phyloP scores from a whole-genome alignment of 2,888 invertebrate genomes.

The Hirudinaria manillensis region DNA sequence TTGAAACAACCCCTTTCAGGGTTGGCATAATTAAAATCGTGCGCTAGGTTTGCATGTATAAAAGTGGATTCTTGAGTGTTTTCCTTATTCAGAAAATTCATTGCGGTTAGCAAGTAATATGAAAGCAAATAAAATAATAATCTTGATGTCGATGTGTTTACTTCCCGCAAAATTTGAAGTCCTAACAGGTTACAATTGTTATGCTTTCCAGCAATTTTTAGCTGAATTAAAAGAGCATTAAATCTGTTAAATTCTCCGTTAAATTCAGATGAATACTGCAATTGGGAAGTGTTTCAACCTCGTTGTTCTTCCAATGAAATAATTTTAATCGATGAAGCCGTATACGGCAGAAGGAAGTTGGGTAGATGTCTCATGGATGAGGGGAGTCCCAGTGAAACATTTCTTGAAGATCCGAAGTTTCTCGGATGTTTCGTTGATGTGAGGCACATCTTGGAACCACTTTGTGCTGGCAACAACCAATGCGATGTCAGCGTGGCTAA shows the following conservation, averaged over 20 bases:
- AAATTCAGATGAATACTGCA: constrained; percentile 20
- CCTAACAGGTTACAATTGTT: too few relatives aligned
- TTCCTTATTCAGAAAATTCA: too few relatives aligned
- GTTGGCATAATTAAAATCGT: too few relatives aligned
- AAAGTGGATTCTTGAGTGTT: too few relatives aligned
- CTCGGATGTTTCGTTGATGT: constrained; percentile 25
- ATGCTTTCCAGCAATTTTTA: too few relatives aligned
- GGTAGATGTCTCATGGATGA: constrained; percentile 20
- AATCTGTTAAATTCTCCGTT: neutral
- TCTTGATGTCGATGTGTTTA: too few relatives aligned
- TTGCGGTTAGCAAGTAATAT: too few relatives aligned
- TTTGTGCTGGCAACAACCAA: constrained; percentile 8
- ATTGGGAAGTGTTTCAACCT: constrained; percentile 21
- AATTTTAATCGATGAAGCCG: constrained; percentile 2
- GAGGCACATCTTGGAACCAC: constrained; percentile 9
- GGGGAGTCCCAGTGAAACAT: neutral
- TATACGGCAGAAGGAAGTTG: constrained; percentile 9
- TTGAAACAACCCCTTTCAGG: too few relatives aligned
- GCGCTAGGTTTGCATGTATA: too few relatives aligned
- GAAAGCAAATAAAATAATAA: too few relatives aligned
- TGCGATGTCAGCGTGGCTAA: constrained; percentile 10
- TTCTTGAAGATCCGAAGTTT: neutral
- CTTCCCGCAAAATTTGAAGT: too few relatives aligned
- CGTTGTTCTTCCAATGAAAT: constrained; percentile 18
- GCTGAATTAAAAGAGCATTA: too few relatives aligned